Percentiles rank a stretch among this genome's conserved stretches.
Conservation (phyloP, 2,888 invertebrate genomes). For the Ryuthela nishihirai region DNA sequence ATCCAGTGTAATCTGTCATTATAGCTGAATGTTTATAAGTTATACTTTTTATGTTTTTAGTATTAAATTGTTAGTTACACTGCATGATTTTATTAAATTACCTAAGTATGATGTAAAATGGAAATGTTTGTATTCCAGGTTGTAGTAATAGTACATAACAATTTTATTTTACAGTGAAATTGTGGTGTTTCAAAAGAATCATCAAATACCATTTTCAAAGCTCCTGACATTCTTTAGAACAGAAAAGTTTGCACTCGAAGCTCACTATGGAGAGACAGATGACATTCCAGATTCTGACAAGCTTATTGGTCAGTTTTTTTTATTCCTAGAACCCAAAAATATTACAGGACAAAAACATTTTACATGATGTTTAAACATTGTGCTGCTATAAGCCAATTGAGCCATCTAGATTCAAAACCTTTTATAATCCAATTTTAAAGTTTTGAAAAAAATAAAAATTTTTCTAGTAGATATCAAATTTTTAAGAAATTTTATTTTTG, state of each 20-base stretch:
- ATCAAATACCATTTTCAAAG: constrained; percentile 86
- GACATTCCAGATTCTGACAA: constrained; percentile 2
- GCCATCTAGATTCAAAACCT: neutral
- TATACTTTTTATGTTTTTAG: no score
- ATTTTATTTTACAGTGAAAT: constrained; percentile 64
- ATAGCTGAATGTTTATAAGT: no score
- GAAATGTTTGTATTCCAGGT: no score
- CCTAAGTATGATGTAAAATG: no score
- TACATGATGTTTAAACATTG: neutral
- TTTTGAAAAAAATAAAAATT: no score
- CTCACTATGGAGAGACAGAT: constrained; percentile 66
- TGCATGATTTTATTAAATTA: no score
- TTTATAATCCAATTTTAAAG: no score
- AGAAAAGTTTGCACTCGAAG: constrained; percentile 81
- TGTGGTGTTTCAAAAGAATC: constrained; percentile 87
- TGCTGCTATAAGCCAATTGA: neutral
- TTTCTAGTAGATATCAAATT: no score
- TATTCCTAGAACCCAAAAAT: neutral
- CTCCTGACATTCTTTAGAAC: constrained; percentile 88
- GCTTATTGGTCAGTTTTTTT: constrained; percentile 18
- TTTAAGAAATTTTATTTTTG: no score
- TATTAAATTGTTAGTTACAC: no score
- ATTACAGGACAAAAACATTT: neutral
- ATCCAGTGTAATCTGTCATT: no score
- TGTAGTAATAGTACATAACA: no score